Evolutionary conservation across 2,797 vertebrate genomes (phyloP).

Genomic region (Thalassophryne amazonica): DNA sequence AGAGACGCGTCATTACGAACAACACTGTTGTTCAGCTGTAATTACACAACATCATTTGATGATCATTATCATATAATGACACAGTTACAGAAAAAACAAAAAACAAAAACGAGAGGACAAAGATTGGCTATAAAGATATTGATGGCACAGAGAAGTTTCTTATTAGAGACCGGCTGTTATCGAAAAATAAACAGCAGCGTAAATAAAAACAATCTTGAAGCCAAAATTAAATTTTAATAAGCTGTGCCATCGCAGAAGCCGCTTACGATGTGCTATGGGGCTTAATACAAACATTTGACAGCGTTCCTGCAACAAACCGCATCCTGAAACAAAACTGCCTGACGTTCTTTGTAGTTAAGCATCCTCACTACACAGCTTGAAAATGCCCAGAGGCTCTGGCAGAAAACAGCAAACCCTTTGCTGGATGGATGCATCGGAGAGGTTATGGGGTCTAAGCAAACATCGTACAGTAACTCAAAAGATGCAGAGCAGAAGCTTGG

Average conservation of each 20-base stretch:
- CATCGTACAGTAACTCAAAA: slow-evolving; percentile 50
- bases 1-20: slow-evolving; percentile 39
- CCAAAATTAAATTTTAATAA: slow-evolving; percentile 55
- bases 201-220: slow-evolving; percentile 55
- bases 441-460: slow-evolving; percentile 68
- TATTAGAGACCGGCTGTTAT: slow-evolving; percentile 40
- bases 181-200: slow-evolving; percentile 46
- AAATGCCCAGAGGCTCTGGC: slow-evolving; percentile 58
- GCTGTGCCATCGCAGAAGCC: slow-evolving; percentile 36
- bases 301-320: slow-evolving; percentile 43
- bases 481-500: slow-evolving; percentile 55
- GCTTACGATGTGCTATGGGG: slow-evolving; percentile 51
- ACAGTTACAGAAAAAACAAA: slow-evolving; percentile 2
- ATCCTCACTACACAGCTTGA: slow-evolving; percentile 43
- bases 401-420: slow-evolving; percentile 49
- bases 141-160: slow-evolving; percentile 28
- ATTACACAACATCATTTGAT: slow-evolving; percentile 43
- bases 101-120: no score
- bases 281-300: slow-evolving; percentile 66
- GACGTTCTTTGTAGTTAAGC: slow-evolving; percentile 68
- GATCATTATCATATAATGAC: slow-evolving; percentile 51
- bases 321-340: slow-evolving; percentile 65
- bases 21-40: slow-evolving; percentile 33
- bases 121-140: slow-evolving; percentile 21
- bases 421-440: slow-evolving; percentile 63